Base-by-base conservation (phyloP, 2,888 invertebrate species). In the Phalera bucephala region DNA sequence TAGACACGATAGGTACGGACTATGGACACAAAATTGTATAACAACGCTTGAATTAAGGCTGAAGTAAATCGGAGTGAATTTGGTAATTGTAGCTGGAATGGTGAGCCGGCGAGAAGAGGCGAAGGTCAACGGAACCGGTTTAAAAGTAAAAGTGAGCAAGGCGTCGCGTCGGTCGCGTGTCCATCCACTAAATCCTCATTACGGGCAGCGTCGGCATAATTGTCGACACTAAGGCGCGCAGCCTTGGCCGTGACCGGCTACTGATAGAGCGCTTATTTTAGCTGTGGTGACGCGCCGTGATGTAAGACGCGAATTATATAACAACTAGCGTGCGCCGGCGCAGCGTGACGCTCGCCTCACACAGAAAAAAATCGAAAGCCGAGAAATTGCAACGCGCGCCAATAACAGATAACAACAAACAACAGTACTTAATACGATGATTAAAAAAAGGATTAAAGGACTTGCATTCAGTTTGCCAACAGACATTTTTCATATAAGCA, bases 211-310 rank as follows among this genome's bases (percentile, higher is more conserved):
- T 58, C 72, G 69, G 77, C 72, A 77, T 84, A 81, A 86, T 86
- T 85, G 85, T 72, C 76, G 73, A 64, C 74, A 73, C 74, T 72
- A 69, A 74, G 73, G 70, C 76, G 73, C 73, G 72, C 79, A 87
- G 85, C 88, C 88, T 89, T 89, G 88, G 87, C 88, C 87, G 87
- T 89, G 88, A 87, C 88, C 88, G 85, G 73, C 59, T 60, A 62
- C 66, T 69, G 78, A 81, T 80, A 80, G 82, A 80, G 68, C 80
- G 84, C 74, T 79, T 82, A 86, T 86, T 88, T 87, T 86, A 86
- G 86, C 71, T 70, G 77, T 68, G 66, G 77, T 84, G 86, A 85
- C 85, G 85, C 68, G 74, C 59, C 75, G 74, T 84, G 84, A 84
- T 83, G 86, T 88, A 85, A 88, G 58, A 58, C 69, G 64, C 59